These are phyloP conservation scores for Microtus montanus DNA, from an alignment of 2,113 vertebrate species.

Conservation along the genomic window DNA sequence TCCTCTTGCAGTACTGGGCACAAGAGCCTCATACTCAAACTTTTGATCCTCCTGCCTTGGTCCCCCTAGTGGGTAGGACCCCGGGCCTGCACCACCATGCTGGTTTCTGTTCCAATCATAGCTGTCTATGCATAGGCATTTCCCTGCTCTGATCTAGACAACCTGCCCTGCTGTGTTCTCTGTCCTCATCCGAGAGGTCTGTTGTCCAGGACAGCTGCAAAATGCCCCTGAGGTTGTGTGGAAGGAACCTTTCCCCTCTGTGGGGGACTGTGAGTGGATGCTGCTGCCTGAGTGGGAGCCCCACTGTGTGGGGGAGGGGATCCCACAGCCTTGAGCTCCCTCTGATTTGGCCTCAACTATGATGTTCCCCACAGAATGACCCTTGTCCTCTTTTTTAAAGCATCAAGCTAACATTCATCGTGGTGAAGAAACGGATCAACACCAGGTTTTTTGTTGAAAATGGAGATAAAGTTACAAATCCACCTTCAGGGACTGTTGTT, in stretches of 20 bases:
- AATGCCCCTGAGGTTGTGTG: background rate
- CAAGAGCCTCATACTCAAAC: background rate
- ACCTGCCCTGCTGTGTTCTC: background rate
- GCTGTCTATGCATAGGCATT: background rate
- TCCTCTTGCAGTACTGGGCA: background rate
- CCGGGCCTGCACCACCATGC: background rate
- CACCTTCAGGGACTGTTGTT: slow-evolving; percentile 3
- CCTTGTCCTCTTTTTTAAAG: slow-evolving; percentile 19
- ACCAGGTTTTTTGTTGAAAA: slow-evolving; percentile 38
- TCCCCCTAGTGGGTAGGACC: background rate
- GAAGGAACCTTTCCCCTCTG: background rate
- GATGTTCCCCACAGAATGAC: background rate
- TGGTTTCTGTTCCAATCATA: background rate
- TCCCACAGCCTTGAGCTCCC: background rate
- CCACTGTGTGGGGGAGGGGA: background rate
- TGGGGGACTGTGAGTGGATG: background rate
- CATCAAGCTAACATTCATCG: slow-evolving; percentile 46
- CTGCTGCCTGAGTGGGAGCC: background rate
- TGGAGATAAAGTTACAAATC: background rate
- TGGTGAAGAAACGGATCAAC: slow-evolving; percentile 66
- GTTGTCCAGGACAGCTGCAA: background rate
- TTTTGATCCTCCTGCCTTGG: background rate
- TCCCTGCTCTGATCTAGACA: background rate
- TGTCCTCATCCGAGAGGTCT: background rate
- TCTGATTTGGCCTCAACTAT: too few species aligned